phyloP scores from a whole-genome alignment of 2,113 vertebrate species.

The Drymodes brunneopygia region DNA sequence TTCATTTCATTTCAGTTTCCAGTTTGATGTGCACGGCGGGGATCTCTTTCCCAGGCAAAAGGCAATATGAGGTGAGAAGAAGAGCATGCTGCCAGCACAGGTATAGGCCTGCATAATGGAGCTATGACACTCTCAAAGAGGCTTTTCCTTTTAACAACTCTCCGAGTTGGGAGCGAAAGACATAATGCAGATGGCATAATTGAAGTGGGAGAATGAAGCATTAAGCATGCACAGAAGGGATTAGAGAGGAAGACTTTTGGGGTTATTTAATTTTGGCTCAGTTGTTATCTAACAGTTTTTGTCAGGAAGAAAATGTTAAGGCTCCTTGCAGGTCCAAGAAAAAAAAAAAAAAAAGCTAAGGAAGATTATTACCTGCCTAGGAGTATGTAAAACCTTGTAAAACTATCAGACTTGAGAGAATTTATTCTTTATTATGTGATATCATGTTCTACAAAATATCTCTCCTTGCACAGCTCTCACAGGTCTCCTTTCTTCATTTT shows the following conservation, averaged over 20 bases:
- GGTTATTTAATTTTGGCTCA: conserved; percentile 69
- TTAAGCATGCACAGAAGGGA: conserved; percentile 74
- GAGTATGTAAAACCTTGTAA: conserved; percentile 49
- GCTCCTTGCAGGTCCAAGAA: background rate
- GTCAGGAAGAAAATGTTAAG: conserved; percentile 38
- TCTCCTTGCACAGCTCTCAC: conserved; percentile 17
- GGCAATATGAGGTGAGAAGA: conserved; percentile 98
- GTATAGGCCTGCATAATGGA: conserved; percentile 96
- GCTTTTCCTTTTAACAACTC: conserved; percentile 91
- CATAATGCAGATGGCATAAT: conserved; percentile 85
- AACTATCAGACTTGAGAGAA: conserved; percentile 46
- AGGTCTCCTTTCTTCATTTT: conserved; percentile 48
- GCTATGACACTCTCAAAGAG: conserved; percentile 70
- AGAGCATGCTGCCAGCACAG: conserved; percentile 85
- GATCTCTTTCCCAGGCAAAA: conserved; percentile 81
- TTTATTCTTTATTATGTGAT: conserved; percentile 55
- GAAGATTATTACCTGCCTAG: conserved; percentile 65
- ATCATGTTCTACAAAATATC: conserved; percentile 57
- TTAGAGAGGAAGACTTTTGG: conserved; percentile 68
- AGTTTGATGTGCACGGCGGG: conserved; percentile 73
- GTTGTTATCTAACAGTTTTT: conserved; percentile 59
- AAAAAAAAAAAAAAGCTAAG: background rate
- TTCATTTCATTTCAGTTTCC: conserved; percentile 77
- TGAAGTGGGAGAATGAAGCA: conserved; percentile 80
- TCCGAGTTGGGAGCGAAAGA: conserved; percentile 74